Conservation (phyloP, 2,797 vertebrate genomes). For the Anableps anableps region DNA sequence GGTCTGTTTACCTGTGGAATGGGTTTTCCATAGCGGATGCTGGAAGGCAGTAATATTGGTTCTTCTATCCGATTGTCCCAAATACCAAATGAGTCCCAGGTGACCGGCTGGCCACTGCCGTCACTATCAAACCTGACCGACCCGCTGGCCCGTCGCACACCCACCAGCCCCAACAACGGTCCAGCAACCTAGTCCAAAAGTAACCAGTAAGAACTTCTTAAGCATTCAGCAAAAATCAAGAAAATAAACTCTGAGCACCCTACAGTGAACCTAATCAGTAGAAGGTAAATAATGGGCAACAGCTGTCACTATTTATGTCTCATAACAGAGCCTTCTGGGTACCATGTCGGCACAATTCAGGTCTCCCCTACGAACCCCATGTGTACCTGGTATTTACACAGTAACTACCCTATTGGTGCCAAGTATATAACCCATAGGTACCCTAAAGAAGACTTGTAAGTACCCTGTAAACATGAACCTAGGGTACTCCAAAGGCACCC, state of each 20-base stretch:
- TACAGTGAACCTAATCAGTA: background rate
- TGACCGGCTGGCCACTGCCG: conserved; percentile 19
- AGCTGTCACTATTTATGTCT: no score
- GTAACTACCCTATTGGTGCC: no score
- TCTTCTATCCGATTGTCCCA: conserved; percentile 93
- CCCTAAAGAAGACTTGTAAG: background rate
- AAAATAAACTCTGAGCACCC: background rate
- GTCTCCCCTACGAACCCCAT: no score
- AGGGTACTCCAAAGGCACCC: background rate
- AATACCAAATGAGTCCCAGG: conserved; percentile 90
- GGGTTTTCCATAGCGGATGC: conserved; percentile 86
- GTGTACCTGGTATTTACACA: no score
- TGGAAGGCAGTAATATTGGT: conserved; percentile 88
- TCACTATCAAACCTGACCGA: background rate
- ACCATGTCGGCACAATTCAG: no score
- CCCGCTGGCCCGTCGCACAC: conserved; percentile 35
- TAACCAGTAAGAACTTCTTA: background rate
- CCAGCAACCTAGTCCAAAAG: conserved; percentile 24
- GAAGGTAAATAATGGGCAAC: no score
- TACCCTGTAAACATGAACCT: background rate
- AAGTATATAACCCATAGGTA: background rate
- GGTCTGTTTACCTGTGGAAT: conserved; percentile 66
- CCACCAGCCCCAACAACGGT: background rate
- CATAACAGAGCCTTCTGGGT: no score
- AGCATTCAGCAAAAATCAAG: background rate